A percentile compares a stretch with the other conserved stretches of the same genome.
phyloP scores from a whole-genome alignment of 2,797 vertebrate genomes.

The Stomatorhinus walkeri region DNA sequence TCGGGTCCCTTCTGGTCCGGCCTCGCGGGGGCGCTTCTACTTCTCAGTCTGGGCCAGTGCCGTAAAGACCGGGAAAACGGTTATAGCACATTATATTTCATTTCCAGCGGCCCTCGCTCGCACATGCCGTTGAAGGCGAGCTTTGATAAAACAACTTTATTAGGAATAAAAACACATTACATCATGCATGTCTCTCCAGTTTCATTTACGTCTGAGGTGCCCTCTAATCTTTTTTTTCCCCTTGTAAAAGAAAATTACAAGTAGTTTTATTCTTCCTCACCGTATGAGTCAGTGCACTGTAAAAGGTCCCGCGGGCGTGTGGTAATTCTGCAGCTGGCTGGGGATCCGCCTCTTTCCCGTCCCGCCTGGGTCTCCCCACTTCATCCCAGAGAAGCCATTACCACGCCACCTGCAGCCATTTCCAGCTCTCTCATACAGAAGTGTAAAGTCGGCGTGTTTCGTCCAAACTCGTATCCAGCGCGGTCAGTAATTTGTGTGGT shows the following conservation, averaged over 20 bases:
- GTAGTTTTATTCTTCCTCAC: constrained; percentile 22
- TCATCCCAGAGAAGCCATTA: not conserved
- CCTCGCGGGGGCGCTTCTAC: not conserved
- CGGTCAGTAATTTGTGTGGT: not conserved
- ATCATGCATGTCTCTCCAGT: not conserved
- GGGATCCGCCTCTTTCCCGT: not conserved
- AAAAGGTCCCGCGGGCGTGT: constrained; percentile 25
- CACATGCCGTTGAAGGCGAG: constrained; percentile 24
- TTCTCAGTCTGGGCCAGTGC: not conserved
- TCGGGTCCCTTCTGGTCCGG: not conserved
- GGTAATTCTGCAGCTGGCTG: constrained; percentile 11
- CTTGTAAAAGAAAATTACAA: constrained; percentile 11
- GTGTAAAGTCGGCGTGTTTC: not conserved
- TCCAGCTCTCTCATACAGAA: not conserved
- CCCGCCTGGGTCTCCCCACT: not conserved
- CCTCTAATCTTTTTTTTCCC: constrained; percentile 5
- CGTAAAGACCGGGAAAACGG: constrained; percentile 22
- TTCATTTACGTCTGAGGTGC: constrained; percentile 9
- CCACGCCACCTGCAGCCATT: no score
- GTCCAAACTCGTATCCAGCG: not conserved
- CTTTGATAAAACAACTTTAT: constrained; percentile 6
- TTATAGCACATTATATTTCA: constrained; percentile 30
- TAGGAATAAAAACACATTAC: constrained; percentile 4
- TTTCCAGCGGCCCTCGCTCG: constrained; percentile 29
- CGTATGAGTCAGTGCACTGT: constrained; percentile 28